Evolutionary conservation across 2,797 vertebrate species (phyloP).

Genomic region (Lepilemur septentrionalis): DNA sequence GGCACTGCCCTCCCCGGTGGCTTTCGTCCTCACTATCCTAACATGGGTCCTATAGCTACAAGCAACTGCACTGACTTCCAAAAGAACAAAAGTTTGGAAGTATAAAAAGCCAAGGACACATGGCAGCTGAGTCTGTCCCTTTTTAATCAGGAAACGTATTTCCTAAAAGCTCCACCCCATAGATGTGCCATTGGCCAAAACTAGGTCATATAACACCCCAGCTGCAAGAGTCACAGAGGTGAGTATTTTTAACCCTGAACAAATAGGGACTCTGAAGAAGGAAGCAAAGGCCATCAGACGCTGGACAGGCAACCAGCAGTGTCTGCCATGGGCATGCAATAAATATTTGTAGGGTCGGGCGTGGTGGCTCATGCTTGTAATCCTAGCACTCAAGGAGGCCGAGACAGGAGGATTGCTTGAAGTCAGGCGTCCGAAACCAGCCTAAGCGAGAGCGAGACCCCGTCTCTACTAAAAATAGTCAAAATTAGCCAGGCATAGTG

Average conservation of each 20-base stretch:
- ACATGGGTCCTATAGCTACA: background rate
- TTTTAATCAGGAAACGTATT: background rate
- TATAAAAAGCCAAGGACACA: background rate
- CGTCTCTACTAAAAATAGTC: too few species aligned
- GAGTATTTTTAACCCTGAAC: background rate
- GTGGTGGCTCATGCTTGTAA: too few species aligned
- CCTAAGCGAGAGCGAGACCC: too few species aligned
- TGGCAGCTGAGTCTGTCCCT: background rate
- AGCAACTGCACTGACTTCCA: background rate
- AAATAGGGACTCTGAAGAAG: background rate
- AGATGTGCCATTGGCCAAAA: background rate
- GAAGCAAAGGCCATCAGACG: background rate
- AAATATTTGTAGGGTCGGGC: too few species aligned
- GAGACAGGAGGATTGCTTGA: too few species aligned
- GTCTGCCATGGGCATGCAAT: background rate
- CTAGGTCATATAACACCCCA: background rate
- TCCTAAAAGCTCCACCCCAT: background rate
- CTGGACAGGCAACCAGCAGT: background rate
- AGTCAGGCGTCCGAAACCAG: too few species aligned
- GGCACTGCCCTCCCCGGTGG: background rate
- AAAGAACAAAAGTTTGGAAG: background rate
- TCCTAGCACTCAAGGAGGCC: too few species aligned
- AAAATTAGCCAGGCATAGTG: too few species aligned
- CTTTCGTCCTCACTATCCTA: background rate
- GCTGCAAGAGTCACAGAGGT: background rate